A percentile compares a stretch with the other conserved stretches of the same genome.
Evolutionary conservation across 2,113 vertebrate genomes (phyloP).

Genomic region (Bubo blakistoni): DNA sequence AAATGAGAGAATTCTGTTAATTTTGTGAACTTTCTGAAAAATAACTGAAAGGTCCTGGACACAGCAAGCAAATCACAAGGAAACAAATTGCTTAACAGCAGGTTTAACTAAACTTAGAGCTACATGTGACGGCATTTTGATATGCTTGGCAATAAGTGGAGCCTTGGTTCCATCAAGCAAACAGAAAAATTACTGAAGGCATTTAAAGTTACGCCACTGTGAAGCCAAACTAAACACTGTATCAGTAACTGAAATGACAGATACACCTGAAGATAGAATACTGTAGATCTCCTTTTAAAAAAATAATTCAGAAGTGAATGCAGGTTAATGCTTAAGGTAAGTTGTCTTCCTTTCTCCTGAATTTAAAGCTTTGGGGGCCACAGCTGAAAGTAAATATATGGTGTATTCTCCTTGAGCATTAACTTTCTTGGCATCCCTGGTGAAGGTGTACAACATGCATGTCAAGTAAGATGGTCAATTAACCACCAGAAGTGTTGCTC

Average conservation of each 20-base stretch:
- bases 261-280: not conserved
- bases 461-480: not conserved
- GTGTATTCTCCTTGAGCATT: not conserved
- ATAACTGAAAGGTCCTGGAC: not conserved
- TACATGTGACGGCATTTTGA: not conserved
- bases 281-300: not conserved
- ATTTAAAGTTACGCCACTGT: not conserved
- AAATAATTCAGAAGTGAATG: not conserved
- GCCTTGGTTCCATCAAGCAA: not conserved
- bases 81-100: not conserved
- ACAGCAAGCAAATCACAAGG: not conserved
- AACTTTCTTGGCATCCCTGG: not conserved
- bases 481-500: not conserved
- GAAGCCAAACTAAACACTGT: not conserved
- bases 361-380: not conserved
- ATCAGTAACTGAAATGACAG: not conserved
- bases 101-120: not conserved
- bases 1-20: not conserved
- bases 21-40: not conserved
- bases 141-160: not conserved
- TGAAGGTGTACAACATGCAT: not conserved
- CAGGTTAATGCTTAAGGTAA: not conserved
- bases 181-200: not conserved
- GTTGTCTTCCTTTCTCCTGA: not conserved
- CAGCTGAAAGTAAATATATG: not conserved